These are phyloP conservation scores for Pygathrix nemaeus DNA, from an alignment of 2,113 vertebrate species.

Conservation along the genomic window DNA sequence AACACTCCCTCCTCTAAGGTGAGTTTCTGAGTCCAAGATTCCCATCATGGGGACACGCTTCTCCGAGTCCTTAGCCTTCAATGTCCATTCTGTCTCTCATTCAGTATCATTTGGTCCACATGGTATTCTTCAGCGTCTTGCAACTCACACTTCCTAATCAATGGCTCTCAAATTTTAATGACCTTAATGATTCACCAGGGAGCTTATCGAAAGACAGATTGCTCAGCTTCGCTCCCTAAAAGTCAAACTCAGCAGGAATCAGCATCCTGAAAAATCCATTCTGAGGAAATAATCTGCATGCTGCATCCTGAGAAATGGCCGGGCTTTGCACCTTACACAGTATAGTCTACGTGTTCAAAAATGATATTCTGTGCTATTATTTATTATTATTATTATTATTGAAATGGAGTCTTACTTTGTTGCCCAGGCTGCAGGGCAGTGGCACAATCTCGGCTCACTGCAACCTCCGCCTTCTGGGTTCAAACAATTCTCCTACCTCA, in stretches of 20 bases:
- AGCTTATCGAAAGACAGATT: neutral
- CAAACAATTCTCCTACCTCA: no score
- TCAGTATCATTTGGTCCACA: neutral
- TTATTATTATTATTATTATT: neutral
- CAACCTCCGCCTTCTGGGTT: no score
- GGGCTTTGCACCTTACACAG: neutral
- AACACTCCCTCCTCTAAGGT: no score
- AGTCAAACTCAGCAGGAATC: neutral
- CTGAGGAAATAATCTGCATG: neutral
- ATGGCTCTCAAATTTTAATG: neutral
- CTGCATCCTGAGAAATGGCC: neutral
- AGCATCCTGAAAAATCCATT: neutral
- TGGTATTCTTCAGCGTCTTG: neutral
- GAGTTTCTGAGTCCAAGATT: neutral
- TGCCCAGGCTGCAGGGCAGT: no score
- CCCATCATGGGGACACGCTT: neutral
- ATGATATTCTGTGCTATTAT: neutral
- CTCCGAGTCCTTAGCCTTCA: neutral
- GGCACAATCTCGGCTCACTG: no score
- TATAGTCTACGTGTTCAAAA: neutral
- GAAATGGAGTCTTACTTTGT: neutral
- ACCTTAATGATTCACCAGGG: neutral
- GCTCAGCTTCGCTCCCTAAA: neutral
- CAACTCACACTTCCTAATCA: neutral
- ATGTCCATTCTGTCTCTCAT: neutral